phyloP scores from a whole-genome alignment of 2,113 vertebrate genomes.

The Pteruthius melanotis region DNA sequence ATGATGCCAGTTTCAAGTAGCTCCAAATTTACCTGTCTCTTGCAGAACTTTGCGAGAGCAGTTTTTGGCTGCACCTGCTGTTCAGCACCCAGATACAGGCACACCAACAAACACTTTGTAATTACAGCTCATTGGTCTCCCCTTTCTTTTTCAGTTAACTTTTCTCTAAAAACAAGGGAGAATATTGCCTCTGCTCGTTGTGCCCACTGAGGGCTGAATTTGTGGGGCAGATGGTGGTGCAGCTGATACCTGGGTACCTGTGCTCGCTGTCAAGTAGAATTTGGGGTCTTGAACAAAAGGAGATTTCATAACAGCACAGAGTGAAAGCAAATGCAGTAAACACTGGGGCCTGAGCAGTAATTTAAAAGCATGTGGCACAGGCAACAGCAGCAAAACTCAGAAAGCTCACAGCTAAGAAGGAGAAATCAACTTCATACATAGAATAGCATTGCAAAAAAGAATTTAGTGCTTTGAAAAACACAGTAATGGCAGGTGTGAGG shows the following conservation, averaged over 20 bases:
- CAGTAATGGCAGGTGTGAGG: neutral
- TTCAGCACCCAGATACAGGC: neutral
- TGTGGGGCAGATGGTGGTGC: fast-evolving
- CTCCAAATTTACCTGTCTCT: neutral
- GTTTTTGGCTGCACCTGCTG: neutral
- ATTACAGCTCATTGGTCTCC: neutral
- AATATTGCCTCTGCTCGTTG: neutral
- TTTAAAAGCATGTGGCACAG: neutral
- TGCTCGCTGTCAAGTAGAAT: neutral
- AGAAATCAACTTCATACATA: neutral
- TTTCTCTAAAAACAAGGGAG: neutral
- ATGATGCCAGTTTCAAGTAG: neutral
- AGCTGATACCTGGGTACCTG: fast-evolving
- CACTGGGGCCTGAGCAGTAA: neutral
- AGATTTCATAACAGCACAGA: neutral
- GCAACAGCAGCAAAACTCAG: neutral
- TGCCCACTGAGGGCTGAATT: neutral
- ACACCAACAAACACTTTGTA: neutral
- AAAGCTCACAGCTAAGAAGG: neutral
- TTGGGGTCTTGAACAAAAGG: neutral
- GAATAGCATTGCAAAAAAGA: neutral
- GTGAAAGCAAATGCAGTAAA: neutral
- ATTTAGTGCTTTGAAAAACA: neutral
- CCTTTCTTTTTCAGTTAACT: neutral
- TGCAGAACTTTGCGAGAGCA: neutral